Base-by-base conservation (phyloP, 2,888 invertebrate species). In the Cerastoderma edule region DNA sequence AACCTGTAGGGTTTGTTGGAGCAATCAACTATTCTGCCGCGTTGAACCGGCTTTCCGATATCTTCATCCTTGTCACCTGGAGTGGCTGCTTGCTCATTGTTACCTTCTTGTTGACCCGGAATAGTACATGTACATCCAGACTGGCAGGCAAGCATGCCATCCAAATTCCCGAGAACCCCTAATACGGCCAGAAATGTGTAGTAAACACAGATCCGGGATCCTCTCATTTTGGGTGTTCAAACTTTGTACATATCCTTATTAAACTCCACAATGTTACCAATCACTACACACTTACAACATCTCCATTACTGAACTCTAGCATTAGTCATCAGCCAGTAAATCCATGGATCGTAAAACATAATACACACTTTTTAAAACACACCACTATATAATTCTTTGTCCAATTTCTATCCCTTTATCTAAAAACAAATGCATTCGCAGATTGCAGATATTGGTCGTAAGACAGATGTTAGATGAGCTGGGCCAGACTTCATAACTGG, bases 11-110 rank as follows among this genome's bases (percentile, higher is more conserved):
- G 80, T 19, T 85, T 86, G 56, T 85, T 81, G 46, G 84, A 79
- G 70, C 88, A 88, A 63, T 83, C 79, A 8, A 88, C 86, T 72
- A 84, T 88, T 8, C 85, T 79, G 24, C 86, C 88, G 32, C 75
- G 67, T 3, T 75, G 72, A 6, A 68, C 64, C 2, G 63, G 71
- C 16, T 64, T 16, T 22, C 72, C 79, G 44, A 67, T 77, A 30
- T 75, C 72, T 33, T 67, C 72, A 48, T 57, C 68, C 16, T 46
- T 33, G 16, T 24, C 60, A 50, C 6, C 50, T 16, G 33, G 70
- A 22, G 30, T 44, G 5, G 28, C 54, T 6, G 24, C 67, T 19
- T 35, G 67, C 13, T 72, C 78, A 1, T 33, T 71, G 10, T 27
- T 22, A 10, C 75, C 75, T 13, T 72, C 69, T 60, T 69, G 67